Conservation (phyloP, 2,113 vertebrate species). For the Cacatua alba region DNA sequence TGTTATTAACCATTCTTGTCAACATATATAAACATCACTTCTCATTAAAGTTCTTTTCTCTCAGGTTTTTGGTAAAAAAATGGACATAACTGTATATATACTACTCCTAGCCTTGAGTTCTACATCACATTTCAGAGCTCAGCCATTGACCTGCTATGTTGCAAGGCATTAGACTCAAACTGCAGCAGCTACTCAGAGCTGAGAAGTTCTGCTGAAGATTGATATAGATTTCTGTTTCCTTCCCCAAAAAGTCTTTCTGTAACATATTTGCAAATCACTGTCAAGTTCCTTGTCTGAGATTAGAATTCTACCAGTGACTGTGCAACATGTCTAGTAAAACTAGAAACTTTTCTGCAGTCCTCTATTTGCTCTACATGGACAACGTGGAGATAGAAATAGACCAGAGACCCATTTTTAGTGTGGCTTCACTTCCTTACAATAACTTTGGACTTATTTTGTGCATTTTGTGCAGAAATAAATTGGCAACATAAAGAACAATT, state of each 20-base stretch:
- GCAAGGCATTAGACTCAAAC: neutral
- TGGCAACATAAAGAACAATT: neutral
- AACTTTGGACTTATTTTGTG: neutral
- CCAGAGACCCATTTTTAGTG: neutral
- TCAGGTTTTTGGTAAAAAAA: neutral
- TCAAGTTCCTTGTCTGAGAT: neutral
- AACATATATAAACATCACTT: neutral
- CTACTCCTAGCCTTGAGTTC: neutral
- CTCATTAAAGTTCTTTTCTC: neutral
- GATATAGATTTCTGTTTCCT: neutral
- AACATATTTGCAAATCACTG: neutral
- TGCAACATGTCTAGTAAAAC: fast-evolving
- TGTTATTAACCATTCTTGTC: neutral
- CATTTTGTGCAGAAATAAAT: neutral
- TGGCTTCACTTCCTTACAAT: neutral
- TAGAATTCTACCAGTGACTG: neutral
- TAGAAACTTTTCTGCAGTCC: neutral
- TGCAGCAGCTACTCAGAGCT: neutral
- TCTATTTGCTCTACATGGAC: neutral
- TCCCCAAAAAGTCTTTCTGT: neutral
- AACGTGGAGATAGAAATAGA: neutral
- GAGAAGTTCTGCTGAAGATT: neutral
- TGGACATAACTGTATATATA: neutral
- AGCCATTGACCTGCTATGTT: neutral
- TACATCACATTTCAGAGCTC: neutral